Evolutionary conservation across 2,888 invertebrate species (phyloP).

Genomic region (Drosophila siamana): DNA sequence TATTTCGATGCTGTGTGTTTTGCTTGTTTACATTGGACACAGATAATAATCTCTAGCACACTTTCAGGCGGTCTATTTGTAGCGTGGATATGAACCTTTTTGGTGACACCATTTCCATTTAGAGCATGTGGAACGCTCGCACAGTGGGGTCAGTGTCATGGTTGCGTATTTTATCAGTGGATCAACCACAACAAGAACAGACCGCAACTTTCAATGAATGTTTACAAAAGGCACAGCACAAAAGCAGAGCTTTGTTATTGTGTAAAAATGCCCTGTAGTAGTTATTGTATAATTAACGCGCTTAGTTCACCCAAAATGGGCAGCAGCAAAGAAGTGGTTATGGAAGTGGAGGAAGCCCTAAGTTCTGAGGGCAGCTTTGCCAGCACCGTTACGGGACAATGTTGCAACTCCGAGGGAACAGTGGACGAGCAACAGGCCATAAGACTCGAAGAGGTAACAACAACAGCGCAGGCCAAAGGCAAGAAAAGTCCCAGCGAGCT

Average conservation of each 20-base stretch:
- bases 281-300: conserved; percentile 19
- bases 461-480: not conserved
- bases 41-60: conserved; percentile 38
- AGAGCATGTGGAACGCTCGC: conserved; percentile 22
- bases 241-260: conserved; percentile 30
- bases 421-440: not conserved
- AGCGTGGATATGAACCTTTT: conserved; percentile 28
- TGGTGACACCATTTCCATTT: conserved; percentile 26
- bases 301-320: conserved; percentile 42
- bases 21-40: conserved; percentile 11
- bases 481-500: conserved; percentile 43
- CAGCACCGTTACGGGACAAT: conserved; percentile 53
- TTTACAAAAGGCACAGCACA: conserved; percentile 40
- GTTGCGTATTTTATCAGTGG: conserved; percentile 53
- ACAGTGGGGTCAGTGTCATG: conserved; percentile 64
- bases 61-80: conserved; percentile 38
- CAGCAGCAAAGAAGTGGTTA: conserved; percentile 36
- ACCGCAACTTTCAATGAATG: conserved; percentile 53
- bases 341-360: conserved; percentile 51
- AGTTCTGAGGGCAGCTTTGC: conserved; percentile 60
- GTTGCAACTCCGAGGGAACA: conserved; percentile 38
- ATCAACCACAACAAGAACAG: conserved; percentile 51
- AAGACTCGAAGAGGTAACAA: not conserved
- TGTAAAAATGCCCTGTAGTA: conserved; percentile 17
- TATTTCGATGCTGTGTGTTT: conserved; percentile 2